Base-by-base conservation (phyloP, 2,888 invertebrate genomes). In the Mimachlamys varia region DNA sequence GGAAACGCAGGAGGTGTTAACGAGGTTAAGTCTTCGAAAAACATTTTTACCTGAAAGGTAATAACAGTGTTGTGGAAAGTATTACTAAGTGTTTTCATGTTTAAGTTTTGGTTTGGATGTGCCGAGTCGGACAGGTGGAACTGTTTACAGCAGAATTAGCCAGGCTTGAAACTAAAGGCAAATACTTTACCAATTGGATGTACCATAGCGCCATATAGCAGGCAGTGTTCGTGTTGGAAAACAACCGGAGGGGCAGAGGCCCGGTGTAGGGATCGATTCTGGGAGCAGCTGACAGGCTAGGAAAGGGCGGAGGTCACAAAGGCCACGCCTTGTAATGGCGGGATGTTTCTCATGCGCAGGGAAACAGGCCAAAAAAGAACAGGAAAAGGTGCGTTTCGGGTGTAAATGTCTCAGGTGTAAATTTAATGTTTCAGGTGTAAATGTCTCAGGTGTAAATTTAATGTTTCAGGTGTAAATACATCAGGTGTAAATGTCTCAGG, bases 81-180 rank as follows among this genome's bases (percentile, higher is more conserved):
- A 33, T 76, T 76, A 76, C 76, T 27, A 33, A 76, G 76, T 76
- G 76, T 76, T 76, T 76, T 76, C 76, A 27, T 76, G 76, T 76
- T 62, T 62, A 62, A 27, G 44, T 7, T 62, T 62, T 62, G 62
- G 22, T 62, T 76, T 76, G 76, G 76, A 76, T 76, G 76, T 76
- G 33, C 5, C 2, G 33, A 33, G 3, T 33, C 17, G 33, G 33
- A 76, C 76, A 76, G 76, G 76, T 76, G 76, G 76, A 76, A 76
- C 33, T 76, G 12, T 27, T 76, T 76, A 76, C 22, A 76, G 76
- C 33, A 76, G 33, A 76, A 76, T 76, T 76, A 76, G 33, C 76
- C n/a, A 62, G 22, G 62, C 62, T 33, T 76, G 76, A 76, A 76
- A 76, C 33, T 22, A 76, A 76, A 76, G 19, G 19, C 76, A 53